These are phyloP conservation scores for Anoplius nigerrimus DNA, from an alignment of 2,888 invertebrate genomes.

Conservation along the genomic window DNA sequence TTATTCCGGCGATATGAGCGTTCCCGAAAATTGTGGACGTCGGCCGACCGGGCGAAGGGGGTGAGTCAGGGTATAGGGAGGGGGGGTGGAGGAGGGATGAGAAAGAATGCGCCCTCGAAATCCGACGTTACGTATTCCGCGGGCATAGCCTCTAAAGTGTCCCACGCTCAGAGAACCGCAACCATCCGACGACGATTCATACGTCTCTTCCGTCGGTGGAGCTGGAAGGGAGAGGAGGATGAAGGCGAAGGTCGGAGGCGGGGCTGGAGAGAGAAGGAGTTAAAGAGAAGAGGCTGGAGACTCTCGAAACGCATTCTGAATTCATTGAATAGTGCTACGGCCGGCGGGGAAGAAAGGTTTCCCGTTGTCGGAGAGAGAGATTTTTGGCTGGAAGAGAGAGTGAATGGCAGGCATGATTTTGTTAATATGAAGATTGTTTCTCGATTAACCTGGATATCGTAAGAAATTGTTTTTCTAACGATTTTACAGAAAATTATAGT, in stretches of 20 bases:
- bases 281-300: slow-evolving; percentile 51
- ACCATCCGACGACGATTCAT: slow-evolving; percentile 68
- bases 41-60: slow-evolving; percentile 4
- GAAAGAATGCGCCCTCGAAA: slow-evolving; percentile 53
- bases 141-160: slow-evolving; percentile 67
- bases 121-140: slow-evolving; percentile 69
- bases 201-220: slow-evolving; percentile 54
- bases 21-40: slow-evolving; percentile 10
- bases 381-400: too few species aligned
- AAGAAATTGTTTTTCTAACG: too few species aligned
- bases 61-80: slow-evolving; percentile 22
- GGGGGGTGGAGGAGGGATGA: slow-evolving; percentile 34
- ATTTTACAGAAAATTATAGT: too few species aligned
- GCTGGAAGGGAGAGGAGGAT: slow-evolving; percentile 7
- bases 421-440: too few species aligned
- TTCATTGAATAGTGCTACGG: slow-evolving; percentile 53
- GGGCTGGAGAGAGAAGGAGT: slow-evolving; percentile 27
- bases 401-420: too few species aligned
- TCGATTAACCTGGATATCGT: too few species aligned
- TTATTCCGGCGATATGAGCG: slow-evolving; percentile 45
- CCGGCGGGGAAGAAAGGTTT: neutral
- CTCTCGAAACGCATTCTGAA: slow-evolving; percentile 62
- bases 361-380: too few species aligned
- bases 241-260: neutral
- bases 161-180: slow-evolving; percentile 60